A percentile compares a stretch with the other conserved stretches of the same genome.
Evolutionary conservation across 2,888 invertebrate species (phyloP).

Genomic region (Cataglyphis livida): DNA sequence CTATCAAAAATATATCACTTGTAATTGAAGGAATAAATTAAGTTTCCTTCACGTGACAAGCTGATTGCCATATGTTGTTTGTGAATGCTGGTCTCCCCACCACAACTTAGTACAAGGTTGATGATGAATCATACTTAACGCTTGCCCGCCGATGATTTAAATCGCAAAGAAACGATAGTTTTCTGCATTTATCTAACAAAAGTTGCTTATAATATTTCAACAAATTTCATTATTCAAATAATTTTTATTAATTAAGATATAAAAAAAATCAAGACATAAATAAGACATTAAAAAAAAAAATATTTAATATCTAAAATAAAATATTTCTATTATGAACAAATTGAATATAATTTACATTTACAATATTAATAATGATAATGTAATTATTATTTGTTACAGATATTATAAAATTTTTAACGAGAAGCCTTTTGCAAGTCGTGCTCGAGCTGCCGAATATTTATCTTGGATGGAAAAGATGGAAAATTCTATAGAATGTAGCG

Average conservation of each 20-base stretch:
- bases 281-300: not conserved
- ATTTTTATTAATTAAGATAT: not conserved
- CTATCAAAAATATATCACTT: not conserved
- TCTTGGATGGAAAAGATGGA: constrained; percentile 88
- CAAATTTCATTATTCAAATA: not conserved
- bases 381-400: constrained; percentile 49
- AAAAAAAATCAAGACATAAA: not conserved
- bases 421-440: constrained; percentile 58
- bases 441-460: constrained; percentile 85
- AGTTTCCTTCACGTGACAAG: not conserved
- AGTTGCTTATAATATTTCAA: not conserved
- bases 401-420: constrained; percentile 60
- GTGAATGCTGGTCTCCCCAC: constrained; percentile 43
- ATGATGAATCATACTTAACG: constrained; percentile 57
- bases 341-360: not conserved
- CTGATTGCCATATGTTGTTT: constrained; percentile 23
- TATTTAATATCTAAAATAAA: not conserved
- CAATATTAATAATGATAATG: not conserved
- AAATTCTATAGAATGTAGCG: constrained; percentile 87
- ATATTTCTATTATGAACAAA: not conserved
- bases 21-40: not conserved
- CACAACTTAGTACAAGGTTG: constrained; percentile 39
- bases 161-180: not conserved
- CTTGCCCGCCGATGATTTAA: constrained; percentile 18
- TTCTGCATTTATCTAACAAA: not conserved